Evolutionary conservation across 2,797 vertebrate species (phyloP), one percentile per base, ranked within the genome.

Genomic region (Labeo calbasu): DNA sequence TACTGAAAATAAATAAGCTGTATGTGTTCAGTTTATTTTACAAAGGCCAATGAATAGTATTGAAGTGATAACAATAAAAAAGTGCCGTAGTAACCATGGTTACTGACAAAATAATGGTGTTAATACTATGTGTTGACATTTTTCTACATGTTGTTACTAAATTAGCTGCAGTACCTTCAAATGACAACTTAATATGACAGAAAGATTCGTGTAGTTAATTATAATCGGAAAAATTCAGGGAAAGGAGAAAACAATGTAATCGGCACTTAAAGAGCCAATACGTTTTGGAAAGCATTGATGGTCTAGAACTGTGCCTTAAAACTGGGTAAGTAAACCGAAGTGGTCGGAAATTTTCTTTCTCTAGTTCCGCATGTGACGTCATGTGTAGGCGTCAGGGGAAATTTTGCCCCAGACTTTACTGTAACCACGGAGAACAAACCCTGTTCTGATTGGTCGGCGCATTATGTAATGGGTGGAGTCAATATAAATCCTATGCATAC

Each of bases 401-500:
- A n/a, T 40, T 40, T 79, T 2, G 2, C 32, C 13, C 19, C 53
- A 59, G 12, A n/a, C 36, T 9, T 46, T 32, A 79, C 13, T 43
- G 65, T 78, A 28, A 32, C 28, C 81, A 43, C 28, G 1, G 70
- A 65, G 4, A 65, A 36, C 11, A 32, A 46, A 28, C 72, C 7
- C 1, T 43, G 12, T 11, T 4, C 21, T 83, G 48, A 83, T 86
- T 83, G 68, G 85, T 23, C 23, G 51, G 73, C 10, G 10, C 23
- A 14, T 4, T 23, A 23, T 69, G 13, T 36, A 9, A 43, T n/a
- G 40, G 75, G 77, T 6, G 57, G 50, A 14, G 72, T 57, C 28
- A 15, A n/a, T 57, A 7, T 46, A 32, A 40, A 79, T 9, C 17
- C 0, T 12, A 53, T 17, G 5, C 40, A 5, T 10, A 77, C 7